Evolutionary conservation across 2,888 invertebrate species (phyloP).

Genomic region (Leptodirus hochenwartii): DNA sequence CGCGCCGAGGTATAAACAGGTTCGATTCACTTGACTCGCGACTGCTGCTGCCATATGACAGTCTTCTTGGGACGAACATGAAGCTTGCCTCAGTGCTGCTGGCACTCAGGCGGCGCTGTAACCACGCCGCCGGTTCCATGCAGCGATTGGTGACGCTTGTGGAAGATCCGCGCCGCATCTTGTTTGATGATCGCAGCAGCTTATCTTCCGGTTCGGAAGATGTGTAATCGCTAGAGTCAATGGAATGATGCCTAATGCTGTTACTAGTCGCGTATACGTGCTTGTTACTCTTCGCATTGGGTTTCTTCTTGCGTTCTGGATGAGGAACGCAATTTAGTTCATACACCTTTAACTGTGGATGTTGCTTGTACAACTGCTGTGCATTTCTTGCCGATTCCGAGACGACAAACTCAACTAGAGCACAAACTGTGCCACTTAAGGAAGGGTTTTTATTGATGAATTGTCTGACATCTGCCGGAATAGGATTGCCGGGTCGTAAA

Average conservation of each 20-base stretch:
- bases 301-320: constrained; percentile 53
- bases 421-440: constrained; percentile 70
- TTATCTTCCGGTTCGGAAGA: constrained; percentile 34
- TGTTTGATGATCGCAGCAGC: constrained; percentile 19
- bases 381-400: constrained; percentile 75
- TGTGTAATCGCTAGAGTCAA: constrained; percentile 33
- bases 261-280: constrained; percentile 25
- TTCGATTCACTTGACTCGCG: constrained; percentile 44
- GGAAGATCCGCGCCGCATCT: constrained; percentile 24
- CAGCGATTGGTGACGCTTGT: constrained; percentile 30
- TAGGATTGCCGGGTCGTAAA: constrained; percentile 72
- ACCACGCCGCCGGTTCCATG: constrained; percentile 42
- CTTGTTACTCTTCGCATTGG: constrained; percentile 33
- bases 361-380: constrained; percentile 36
- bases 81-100: constrained; percentile 43
- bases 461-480: constrained; percentile 80
- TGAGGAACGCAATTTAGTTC: constrained; percentile 56
- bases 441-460: constrained; percentile 83
- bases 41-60: constrained; percentile 34
- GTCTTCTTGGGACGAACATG: constrained; percentile 35
- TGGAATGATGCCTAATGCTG: constrained; percentile 6
- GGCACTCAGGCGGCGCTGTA: constrained; percentile 41
- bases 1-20: constrained; percentile 35
- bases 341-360: constrained; percentile 42
- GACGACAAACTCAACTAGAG: constrained; percentile 78